Percentiles rank a stretch among this genome's conserved stretches.
Conservation (phyloP, 2,797 vertebrate genomes). For the Tokudaia muenninki region DNA sequence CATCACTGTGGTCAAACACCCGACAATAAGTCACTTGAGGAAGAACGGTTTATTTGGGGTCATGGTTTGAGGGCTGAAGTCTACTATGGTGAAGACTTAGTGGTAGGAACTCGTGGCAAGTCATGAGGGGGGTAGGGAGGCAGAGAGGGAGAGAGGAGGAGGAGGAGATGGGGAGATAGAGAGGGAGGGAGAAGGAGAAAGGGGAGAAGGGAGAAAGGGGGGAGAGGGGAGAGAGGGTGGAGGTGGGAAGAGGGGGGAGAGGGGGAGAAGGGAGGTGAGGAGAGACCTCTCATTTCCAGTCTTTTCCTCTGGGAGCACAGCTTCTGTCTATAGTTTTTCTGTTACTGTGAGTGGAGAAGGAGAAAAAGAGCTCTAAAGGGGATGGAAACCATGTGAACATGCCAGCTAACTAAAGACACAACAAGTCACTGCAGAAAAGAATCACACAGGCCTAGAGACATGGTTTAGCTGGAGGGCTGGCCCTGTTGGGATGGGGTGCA, state of each 20-base stretch:
- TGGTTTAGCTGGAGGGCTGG: neutral
- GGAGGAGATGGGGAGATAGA: no score
- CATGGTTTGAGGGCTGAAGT: neutral
- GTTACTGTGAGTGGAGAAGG: neutral
- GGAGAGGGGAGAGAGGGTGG: no score
- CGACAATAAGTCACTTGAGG: neutral
- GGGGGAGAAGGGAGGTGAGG: no score
- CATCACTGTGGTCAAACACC: neutral
- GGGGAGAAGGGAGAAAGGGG: no score
- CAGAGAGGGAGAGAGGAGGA: no score
- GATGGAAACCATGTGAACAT: fast-evolving
- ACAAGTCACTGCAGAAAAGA: neutral
- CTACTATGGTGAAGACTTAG: neutral
- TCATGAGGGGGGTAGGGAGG: no score
- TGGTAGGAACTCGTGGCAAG: no score
- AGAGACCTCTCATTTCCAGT: no score
- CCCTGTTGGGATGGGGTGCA: neutral
- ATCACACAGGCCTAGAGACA: neutral
- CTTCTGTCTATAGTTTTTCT: neutral
- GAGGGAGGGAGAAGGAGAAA: no score
- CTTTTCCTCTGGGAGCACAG: no score
- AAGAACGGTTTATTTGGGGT: neutral
- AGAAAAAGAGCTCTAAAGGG: fast-evolving
- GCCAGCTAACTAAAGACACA: neutral
- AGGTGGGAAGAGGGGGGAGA: no score